Conservation (phyloP, 2,113 vertebrate genomes). For the Nyctereutes procyonoides region DNA sequence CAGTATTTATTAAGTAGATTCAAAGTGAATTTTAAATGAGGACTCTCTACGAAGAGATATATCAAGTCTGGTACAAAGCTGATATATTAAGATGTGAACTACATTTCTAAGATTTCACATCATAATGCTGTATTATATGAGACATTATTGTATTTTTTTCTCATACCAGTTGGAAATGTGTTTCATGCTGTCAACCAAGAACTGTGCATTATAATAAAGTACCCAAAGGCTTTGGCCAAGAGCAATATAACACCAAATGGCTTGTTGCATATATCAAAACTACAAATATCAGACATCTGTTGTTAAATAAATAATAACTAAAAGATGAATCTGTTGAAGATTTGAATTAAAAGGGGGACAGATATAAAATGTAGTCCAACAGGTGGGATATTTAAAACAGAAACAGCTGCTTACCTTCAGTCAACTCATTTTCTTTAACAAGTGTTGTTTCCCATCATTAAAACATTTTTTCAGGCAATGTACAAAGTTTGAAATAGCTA, state of each 20-base stretch:
- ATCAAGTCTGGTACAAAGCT: not conserved
- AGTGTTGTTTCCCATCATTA: slow-evolving; percentile 32
- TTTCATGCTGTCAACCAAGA: not conserved
- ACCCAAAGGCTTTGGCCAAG: not conserved
- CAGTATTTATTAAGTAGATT: not conserved
- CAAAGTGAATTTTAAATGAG: not conserved
- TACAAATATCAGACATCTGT: not conserved
- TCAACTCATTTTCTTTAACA: slow-evolving; percentile 16
- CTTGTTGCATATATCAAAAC: not conserved
- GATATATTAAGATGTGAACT: not conserved
- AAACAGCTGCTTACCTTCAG: slow-evolving; percentile 41
- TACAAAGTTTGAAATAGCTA: not conserved
- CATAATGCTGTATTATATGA: not conserved
- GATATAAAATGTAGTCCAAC: slow-evolving; percentile 18
- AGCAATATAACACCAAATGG: too few relatives aligned
- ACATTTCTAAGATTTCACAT: not conserved
- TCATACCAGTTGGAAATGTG: not conserved
- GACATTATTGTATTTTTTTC: not conserved
- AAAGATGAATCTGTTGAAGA: not conserved
- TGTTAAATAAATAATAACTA: not conserved
- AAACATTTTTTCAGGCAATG: slow-evolving; percentile 12
- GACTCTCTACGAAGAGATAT: not conserved
- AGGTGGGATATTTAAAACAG: slow-evolving; percentile 39
- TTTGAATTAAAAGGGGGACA: slow-evolving; percentile 26
- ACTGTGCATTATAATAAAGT: not conserved